phyloP scores from a whole-genome alignment of 2,797 vertebrate species.

The Falco cherrug region DNA sequence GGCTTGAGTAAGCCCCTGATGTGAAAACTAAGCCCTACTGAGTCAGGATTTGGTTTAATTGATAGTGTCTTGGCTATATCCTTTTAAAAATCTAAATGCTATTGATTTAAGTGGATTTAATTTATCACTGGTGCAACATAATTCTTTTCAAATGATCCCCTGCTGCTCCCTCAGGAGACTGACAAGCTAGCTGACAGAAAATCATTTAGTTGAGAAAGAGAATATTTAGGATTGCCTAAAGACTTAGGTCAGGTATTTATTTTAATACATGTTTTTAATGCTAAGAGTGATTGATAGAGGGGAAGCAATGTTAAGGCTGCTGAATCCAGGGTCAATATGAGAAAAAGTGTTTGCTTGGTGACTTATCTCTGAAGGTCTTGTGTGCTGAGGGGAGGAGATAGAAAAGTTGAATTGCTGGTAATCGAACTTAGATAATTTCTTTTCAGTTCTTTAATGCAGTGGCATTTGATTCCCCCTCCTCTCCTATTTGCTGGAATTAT shows the following conservation, averaged over 20 bases:
- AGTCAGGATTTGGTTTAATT: slow-evolving; percentile 56
- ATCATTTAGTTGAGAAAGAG: slow-evolving; percentile 76
- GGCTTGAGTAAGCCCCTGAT: slow-evolving; percentile 34
- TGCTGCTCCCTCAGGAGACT: slow-evolving; percentile 62
- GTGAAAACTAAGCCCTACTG: slow-evolving; percentile 50
- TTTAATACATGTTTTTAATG: slow-evolving; percentile 70
- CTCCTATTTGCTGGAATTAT: not conserved
- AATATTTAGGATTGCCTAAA: slow-evolving; percentile 75
- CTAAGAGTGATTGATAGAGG: slow-evolving; percentile 62
- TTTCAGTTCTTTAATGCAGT: slow-evolving; percentile 37
- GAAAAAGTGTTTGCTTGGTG: slow-evolving; percentile 9
- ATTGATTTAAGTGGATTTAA: slow-evolving; percentile 78
- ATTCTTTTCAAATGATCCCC: slow-evolving; percentile 78
- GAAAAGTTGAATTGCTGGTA: slow-evolving; percentile 38
- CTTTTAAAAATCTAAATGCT: slow-evolving; percentile 73
- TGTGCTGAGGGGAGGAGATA: not conserved
- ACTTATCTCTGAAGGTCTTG: not conserved
- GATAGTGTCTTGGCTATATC: slow-evolving; percentile 63
- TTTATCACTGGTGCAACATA: slow-evolving; percentile 73
- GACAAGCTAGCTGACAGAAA: slow-evolving; percentile 76
- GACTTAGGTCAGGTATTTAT: slow-evolving; percentile 68
- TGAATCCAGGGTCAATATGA: slow-evolving; percentile 32
- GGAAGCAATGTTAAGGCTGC: slow-evolving; percentile 57
- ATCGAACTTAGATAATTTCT: slow-evolving; percentile 45
- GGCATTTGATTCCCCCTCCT: slow-evolving; percentile 19